Conservation (phyloP, 2,888 invertebrate species). For the Plagodis pulveraria region DNA sequence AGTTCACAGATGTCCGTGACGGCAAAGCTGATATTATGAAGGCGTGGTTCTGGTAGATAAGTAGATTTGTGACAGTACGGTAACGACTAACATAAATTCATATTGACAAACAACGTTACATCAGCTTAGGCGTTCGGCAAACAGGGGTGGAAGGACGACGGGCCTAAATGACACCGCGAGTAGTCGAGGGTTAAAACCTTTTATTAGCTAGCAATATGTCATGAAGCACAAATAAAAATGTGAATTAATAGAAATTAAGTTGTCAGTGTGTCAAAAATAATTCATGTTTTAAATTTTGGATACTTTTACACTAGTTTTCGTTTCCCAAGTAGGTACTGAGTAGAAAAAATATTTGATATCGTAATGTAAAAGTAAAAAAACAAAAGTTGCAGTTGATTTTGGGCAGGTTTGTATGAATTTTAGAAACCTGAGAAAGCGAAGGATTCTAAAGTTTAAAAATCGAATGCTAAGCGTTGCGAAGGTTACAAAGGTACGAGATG, state of each 20-base stretch:
- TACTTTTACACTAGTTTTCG: background rate
- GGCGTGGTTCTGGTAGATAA: conserved; percentile 82
- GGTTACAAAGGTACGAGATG: too few species aligned
- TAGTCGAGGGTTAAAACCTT: conserved; percentile 64
- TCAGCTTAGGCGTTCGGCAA: conserved; percentile 79
- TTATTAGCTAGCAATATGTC: conserved; percentile 63
- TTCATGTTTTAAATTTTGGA: too few species aligned
- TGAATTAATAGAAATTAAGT: background rate
- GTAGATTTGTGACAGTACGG: conserved; percentile 81
- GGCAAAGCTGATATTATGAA: conserved; percentile 42
- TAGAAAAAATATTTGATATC: too few species aligned
- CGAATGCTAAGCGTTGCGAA: too few species aligned
- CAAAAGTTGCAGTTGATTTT: too few species aligned
- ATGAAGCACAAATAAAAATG: conserved; percentile 41
- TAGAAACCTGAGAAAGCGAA: too few species aligned
- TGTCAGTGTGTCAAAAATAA: background rate
- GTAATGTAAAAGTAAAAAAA: too few species aligned
- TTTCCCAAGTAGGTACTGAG: too few species aligned
- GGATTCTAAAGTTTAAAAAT: too few species aligned
- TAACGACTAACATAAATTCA: conserved; percentile 79
- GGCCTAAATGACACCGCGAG: conserved; percentile 61
- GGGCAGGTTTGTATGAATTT: too few species aligned
- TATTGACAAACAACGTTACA: conserved; percentile 77
- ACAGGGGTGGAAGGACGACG: conserved; percentile 67
- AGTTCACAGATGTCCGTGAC: conserved; percentile 63